These are phyloP conservation scores for Sarcophilus harrisii DNA, from an alignment of 2,797 vertebrate species.

Conservation along the genomic window DNA sequence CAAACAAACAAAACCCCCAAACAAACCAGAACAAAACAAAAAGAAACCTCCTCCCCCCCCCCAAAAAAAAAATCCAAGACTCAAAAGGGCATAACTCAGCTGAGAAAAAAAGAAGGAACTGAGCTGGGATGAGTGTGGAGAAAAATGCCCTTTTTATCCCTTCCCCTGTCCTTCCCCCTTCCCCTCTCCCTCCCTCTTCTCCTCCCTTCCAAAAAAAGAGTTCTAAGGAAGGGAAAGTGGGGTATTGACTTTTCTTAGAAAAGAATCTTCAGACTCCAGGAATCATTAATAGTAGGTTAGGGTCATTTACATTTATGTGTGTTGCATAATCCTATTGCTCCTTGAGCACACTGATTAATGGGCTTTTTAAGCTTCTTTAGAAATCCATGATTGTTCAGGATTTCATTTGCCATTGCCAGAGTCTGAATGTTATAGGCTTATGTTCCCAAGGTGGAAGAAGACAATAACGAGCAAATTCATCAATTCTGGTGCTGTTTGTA, in stretches of 20 bases:
- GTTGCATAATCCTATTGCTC: background rate
- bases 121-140: background rate
- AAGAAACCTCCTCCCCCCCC: background rate
- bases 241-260: background rate
- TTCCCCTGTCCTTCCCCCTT: background rate
- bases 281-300: background rate
- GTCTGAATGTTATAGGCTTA: background rate
- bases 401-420: background rate
- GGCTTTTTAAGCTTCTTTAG: background rate
- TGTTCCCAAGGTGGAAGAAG: background rate
- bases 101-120: background rate
- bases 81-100: background rate
- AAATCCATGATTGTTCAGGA: background rate
- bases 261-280: background rate
- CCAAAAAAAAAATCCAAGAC: background rate
- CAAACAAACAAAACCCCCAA: background rate
- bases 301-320: background rate
- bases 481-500: background rate
- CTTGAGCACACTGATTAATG: background rate
- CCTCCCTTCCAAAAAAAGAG: background rate
- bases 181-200: background rate
- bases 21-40: background rate
- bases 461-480: background rate
- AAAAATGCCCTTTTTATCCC: too few relatives aligned
- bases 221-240: background rate